phyloP scores from a whole-genome alignment of 2,888 invertebrate genomes.

The Tethea ocularis region DNA sequence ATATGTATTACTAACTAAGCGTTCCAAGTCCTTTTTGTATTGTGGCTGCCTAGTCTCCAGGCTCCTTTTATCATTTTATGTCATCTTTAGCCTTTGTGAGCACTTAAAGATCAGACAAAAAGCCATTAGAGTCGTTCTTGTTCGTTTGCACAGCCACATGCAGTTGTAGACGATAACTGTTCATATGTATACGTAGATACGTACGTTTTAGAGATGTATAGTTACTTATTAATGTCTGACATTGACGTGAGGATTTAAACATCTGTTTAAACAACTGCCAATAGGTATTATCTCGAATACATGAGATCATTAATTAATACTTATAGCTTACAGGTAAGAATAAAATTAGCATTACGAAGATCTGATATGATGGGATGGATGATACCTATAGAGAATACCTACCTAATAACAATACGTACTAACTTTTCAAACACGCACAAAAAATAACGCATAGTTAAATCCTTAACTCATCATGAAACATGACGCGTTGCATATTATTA shows the following conservation, averaged over 20 bases:
- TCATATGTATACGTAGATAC: constrained; percentile 11
- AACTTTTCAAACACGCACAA: background rate
- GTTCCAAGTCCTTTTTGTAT: constrained; percentile 21
- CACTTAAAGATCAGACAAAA: constrained; percentile 29
- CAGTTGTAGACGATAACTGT: background rate
- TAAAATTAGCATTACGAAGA: constrained; percentile 27
- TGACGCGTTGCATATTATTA: background rate
- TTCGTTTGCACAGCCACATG: constrained; percentile 14
- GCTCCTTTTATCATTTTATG: constrained; percentile 43
- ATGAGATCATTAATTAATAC: constrained; percentile 33
- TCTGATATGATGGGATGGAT: constrained; percentile 9
- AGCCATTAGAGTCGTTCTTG: constrained; percentile 26
- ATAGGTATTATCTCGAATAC: constrained; percentile 15
- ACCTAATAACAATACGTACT: background rate
- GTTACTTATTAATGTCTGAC: constrained; percentile 25
- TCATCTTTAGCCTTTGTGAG: constrained; percentile 36
- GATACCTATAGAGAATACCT: too few relatives aligned
- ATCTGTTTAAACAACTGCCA: constrained; percentile 39
- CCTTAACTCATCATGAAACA: too few relatives aligned
- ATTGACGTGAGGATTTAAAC: constrained; percentile 42
- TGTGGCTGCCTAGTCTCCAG: constrained; percentile 24
- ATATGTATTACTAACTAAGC: constrained; percentile 37
- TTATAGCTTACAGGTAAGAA: constrained; percentile 24
- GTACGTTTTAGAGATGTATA: background rate
- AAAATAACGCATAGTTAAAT: too few relatives aligned